Evolutionary conservation across 2,888 invertebrate genomes (phyloP), one percentile per base, ranked within the genome.

Genomic region (Aporophyla nigra): DNA sequence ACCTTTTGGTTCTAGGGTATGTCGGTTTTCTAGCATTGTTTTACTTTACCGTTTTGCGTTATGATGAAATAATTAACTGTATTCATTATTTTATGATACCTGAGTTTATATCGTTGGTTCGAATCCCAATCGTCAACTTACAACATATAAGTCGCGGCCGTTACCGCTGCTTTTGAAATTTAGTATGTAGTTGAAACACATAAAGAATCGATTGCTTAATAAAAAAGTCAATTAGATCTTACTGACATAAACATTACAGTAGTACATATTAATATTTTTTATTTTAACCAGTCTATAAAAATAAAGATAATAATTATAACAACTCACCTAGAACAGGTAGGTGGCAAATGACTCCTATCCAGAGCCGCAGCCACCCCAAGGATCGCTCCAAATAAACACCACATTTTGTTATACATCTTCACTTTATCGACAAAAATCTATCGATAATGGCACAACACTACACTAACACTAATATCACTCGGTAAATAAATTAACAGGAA

Each of bases 321-420:
- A 51, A 92, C 96, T 97, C 89, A 97, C 97, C 97, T 97, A 91
- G 93, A 93, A 93, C 97, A 97, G 67, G 97, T 96, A 27, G 97
- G 97, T 71, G 97, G 97, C 81, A 97, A 90, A 49, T 91, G 91
- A 79, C 92, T 95, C 89, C 96, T 91, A 85, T 97, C 96, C 14
- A 94, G 93, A 5, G 89, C 92, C 74, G 92, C 94, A 71, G 89
- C 91, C 71, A 90, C 93, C 83, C 91, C 88, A 82, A 95, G 74
- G 80, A 94, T 82, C 72, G 93, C 86, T 78, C 87, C 85, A 67
- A 92, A 56, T n/a, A 93, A 90, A 89, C 90, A 93, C 94, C 90
- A 93, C 92, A 94, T 92, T 76, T 91, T 81, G 59, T 56, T 90
- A 76, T 80, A 87, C 90, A 94, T 93, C 83, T 90, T 92, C 86